Evolutionary conservation across 2,888 invertebrate species (phyloP), one percentile per base, ranked within the genome.

Genomic region (Nomada fabriciana): DNA sequence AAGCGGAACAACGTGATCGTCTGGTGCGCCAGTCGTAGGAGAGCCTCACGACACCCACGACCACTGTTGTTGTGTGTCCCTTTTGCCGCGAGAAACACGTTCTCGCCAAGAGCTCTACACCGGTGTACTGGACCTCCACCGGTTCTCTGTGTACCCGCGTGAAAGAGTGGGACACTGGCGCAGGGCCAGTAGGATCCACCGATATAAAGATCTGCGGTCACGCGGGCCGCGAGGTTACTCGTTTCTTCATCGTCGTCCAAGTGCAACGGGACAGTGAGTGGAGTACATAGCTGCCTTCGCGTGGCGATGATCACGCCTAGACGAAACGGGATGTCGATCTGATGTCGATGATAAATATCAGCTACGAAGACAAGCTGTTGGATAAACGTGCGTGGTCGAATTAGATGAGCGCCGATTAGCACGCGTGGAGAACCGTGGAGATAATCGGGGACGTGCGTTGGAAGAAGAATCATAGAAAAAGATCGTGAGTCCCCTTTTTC

Each of bases 211-310:
- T 84, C 86, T 60, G 72, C 85, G 85, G 85, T 89, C 77, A 82
- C 81, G 70, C 76, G 67, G 57, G 47, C 65, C 78, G 76, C 65
- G 75, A 84, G 79, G 76, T 78, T 81, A 86, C 80, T 88, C 80
- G 85, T 86, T 85, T 88, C 88, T 84, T 89, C 87, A 89, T 89
- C 88, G 87, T 86, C 88, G 84, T 83, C 87, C 89, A 86, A 90
- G 91, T 91, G 91, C 91, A 91, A 10, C 60, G 47, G 70, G 50
- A 61, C 70, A 71, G 91, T 90, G 85, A 78, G 83, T 85, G 89
- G 78, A 50, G 36, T 36, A 36, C 36, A 60, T 5, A 85, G 47
- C n/a, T 18, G 47, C 43, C 74, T 83, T 36, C 52, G 74, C 79
- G 43, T 60, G 55, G 15, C 52, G 59, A 10, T 29, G 43, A n/a